These are phyloP conservation scores for Bungarus multicinctus DNA, from an alignment of 2,113 vertebrate species.

Conservation along the genomic window DNA sequence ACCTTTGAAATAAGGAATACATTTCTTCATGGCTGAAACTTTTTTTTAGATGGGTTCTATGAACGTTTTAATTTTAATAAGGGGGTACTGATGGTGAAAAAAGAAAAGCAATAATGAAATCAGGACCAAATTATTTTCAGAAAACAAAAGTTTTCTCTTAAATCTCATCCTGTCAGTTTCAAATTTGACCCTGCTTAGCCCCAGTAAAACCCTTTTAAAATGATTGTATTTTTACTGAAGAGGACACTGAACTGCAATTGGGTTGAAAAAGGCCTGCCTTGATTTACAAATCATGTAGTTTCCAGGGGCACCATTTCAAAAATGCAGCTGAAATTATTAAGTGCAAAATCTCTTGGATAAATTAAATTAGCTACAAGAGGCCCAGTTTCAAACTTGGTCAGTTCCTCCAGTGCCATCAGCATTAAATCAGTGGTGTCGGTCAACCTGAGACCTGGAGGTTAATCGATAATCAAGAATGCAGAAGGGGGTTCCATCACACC, in stretches of 20 bases:
- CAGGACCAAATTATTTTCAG: not conserved
- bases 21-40: not conserved
- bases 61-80: not conserved
- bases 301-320: not conserved
- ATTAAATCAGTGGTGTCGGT: conserved; percentile 3
- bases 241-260: not conserved
- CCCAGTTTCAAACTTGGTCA: not conserved
- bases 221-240: not conserved
- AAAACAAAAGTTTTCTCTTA: not conserved
- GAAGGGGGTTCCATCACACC: not conserved
- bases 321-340: not conserved
- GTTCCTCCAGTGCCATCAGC: conserved; percentile 15
- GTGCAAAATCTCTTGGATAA: not conserved
- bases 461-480: not conserved
- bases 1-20: not conserved
- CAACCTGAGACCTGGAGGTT: not conserved
- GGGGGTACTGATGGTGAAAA: not conserved
- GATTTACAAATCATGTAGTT: not conserved
- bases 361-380: conserved; percentile 10
- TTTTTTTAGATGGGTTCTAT: not conserved
- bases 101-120: not conserved
- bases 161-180: not conserved
- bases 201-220: fast-evolving
- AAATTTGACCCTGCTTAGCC: not conserved
- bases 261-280: not conserved